Evolutionary conservation across 2,888 invertebrate species (phyloP).

Genomic region (Pammene fasciana): DNA sequence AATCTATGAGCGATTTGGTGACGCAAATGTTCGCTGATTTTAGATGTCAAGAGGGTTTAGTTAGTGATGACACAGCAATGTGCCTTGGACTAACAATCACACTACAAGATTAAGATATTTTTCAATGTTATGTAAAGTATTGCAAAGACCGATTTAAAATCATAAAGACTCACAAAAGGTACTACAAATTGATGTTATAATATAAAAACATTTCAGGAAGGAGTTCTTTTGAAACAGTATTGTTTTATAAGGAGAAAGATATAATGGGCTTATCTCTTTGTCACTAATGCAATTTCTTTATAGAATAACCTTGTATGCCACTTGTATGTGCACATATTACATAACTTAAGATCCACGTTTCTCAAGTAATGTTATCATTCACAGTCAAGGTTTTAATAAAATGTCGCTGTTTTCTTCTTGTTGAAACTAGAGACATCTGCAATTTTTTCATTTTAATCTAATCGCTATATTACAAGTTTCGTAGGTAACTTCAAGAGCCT

Average conservation of each 20-base stretch:
- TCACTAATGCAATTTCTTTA: constrained; percentile 6
- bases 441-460: too few species aligned
- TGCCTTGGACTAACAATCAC: neutral
- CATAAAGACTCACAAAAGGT: too few species aligned
- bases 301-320: neutral
- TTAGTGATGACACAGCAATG: neutral
- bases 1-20: neutral
- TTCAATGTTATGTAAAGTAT: neutral
- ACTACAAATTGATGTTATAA: too few species aligned
- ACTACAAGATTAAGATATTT: neutral
- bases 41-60: neutral
- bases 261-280: neutral
- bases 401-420: too few species aligned
- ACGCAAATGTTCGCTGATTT: constrained; percentile 1
- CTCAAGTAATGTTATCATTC: too few species aligned
- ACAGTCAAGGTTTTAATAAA: too few species aligned
- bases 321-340: neutral
- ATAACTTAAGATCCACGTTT: neutral
- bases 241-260: too few species aligned
- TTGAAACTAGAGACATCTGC: too few species aligned
- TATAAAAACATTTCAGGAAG: too few species aligned
- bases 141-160: neutral
- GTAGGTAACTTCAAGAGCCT: too few species aligned
- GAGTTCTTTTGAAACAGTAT: too few species aligned
- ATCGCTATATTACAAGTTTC: too few species aligned